phyloP scores from a whole-genome alignment of 2,888 invertebrate species.

The Deladenus siricidicola region DNA sequence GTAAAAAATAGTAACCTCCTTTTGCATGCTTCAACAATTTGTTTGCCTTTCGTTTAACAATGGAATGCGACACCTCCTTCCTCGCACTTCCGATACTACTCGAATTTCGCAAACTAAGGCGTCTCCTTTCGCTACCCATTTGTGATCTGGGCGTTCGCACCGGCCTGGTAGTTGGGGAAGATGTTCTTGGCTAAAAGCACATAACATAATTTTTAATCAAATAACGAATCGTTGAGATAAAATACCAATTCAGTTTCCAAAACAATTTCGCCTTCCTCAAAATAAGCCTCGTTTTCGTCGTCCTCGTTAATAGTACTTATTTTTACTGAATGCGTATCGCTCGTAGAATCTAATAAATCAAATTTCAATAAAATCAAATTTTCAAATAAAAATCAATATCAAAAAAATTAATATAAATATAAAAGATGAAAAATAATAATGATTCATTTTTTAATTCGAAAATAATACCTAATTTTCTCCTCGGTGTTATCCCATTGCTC shows the following conservation, averaged over 20 bases:
- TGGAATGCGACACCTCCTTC: neutral
- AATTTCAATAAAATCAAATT: neutral
- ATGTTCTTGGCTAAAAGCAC: no score
- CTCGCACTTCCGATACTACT: neutral
- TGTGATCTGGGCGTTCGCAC: no score
- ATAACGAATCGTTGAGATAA: no score
- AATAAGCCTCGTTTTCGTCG: neutral
- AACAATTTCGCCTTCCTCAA: neutral
- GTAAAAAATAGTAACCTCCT: no score
- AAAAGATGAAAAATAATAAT: neutral
- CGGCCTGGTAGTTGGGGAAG: no score
- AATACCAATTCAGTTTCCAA: neutral
- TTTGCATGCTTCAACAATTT: neutral
- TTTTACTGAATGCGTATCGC: neutral
- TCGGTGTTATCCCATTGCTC: conserved; percentile 18
- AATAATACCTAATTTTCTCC: conserved; percentile 12
- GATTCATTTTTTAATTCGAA: neutral
- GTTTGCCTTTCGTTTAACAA: neutral
- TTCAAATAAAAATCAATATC: neutral
- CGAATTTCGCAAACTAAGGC: neutral
- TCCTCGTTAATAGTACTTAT: neutral
- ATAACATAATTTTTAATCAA: no score
- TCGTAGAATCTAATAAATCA: no score
- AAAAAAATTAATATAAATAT: neutral
- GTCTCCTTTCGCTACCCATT: no score